These are phyloP conservation scores for Nemotelus pantherinus DNA, from an alignment of 2,888 invertebrate genomes.

Conservation along the genomic window DNA sequence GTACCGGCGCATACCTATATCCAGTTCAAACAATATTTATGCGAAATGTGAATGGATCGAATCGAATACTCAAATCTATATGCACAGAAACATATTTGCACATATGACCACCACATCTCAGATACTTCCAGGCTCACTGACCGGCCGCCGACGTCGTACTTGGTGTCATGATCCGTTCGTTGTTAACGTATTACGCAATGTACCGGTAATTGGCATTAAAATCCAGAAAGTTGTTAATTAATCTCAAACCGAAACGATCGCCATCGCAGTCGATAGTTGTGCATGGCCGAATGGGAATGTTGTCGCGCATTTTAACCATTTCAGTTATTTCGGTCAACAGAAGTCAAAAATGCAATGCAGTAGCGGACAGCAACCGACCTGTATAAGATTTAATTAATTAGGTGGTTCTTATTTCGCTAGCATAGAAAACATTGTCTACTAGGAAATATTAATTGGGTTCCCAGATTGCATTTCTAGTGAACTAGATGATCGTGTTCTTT, in stretches of 20 bases:
- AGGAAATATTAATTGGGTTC: too few species aligned
- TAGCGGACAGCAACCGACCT: too few species aligned
- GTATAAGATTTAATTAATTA: too few species aligned
- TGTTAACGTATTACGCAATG: conserved; percentile 28
- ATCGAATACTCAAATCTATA: neutral
- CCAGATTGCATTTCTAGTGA: too few species aligned
- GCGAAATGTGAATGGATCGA: conserved; percentile 21
- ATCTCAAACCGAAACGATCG: conserved; percentile 30
- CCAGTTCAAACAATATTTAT: neutral
- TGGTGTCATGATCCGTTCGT: conserved; percentile 6
- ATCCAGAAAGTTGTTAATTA: conserved; percentile 36
- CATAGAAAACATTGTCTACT: too few species aligned
- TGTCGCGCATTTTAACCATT: neutral
- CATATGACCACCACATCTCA: too few species aligned
- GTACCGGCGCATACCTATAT: neutral
- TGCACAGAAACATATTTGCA: neutral
- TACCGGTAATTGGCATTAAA: conserved; percentile 22
- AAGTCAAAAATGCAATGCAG: neutral
- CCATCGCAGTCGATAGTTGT: neutral
- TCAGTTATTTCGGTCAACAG: conserved; percentile 15
- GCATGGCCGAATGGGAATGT: conserved; percentile 16
- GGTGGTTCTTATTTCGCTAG: too few species aligned
- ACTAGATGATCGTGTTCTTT: too few species aligned
- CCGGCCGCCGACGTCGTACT: neutral
- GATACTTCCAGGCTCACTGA: neutral